These are phyloP conservation scores for Miniopterus natalensis DNA, from an alignment of 2,113 vertebrate species.

Conservation along the genomic window DNA sequence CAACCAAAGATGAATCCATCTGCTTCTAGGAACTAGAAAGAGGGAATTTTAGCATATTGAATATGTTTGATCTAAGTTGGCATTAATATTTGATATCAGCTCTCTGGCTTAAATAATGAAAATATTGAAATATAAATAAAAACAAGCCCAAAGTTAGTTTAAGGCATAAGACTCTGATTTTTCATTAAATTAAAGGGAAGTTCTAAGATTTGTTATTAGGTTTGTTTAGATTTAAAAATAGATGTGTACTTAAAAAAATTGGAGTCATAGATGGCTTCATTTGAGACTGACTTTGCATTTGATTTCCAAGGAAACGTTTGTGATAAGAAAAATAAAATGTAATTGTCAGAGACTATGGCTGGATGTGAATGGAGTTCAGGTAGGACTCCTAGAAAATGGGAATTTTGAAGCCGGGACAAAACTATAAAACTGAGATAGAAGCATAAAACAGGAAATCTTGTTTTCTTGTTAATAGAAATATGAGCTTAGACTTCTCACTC, in stretches of 20 bases:
- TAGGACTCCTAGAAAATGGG: neutral
- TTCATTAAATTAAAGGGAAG: neutral
- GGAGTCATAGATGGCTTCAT: neutral
- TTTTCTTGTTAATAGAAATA: constrained; percentile 38
- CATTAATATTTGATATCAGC: constrained; percentile 10
- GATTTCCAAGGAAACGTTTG: constrained; percentile 12
- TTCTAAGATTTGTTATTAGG: neutral
- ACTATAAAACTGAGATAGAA: neutral
- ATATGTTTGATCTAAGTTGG: neutral
- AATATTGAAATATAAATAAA: constrained; percentile 43
- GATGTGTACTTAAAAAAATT: neutral
- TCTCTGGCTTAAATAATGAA: neutral
- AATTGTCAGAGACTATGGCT: neutral
- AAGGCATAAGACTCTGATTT: neutral
- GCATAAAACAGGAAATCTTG: neutral
- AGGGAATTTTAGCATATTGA: neutral
- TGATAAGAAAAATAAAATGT: constrained; percentile 43
- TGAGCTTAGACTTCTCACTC: neutral
- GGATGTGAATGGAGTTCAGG: neutral
- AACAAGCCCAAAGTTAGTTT: neutral
- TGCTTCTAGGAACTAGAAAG: neutral
- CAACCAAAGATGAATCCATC: neutral
- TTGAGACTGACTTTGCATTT: constrained; percentile 43
- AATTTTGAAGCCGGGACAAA: neutral
- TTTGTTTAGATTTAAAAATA: constrained; percentile 32